Conservation (phyloP, 2,888 invertebrate genomes). For the Dyspetes luteomarginatus region DNA sequence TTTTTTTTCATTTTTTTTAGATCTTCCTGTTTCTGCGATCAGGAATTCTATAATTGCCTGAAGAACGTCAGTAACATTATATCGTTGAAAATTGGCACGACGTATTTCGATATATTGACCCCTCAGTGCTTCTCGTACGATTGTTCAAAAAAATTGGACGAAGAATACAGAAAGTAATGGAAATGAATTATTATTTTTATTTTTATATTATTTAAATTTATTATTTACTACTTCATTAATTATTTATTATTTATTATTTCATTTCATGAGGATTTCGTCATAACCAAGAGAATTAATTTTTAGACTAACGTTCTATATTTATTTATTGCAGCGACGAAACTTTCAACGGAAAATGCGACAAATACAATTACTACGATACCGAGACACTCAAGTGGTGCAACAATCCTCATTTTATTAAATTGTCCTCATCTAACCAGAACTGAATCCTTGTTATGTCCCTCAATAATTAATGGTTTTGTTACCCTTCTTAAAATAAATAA, state of each 20-base stretch:
- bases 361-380: slow-evolving; percentile 84
- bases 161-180: slow-evolving; percentile 68
- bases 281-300: too few species aligned
- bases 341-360: slow-evolving; percentile 83
- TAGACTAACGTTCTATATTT: neutral
- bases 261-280: neutral
- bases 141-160: slow-evolving; percentile 70
- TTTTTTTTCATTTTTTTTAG: slow-evolving; percentile 83
- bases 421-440: neutral
- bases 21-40: slow-evolving; percentile 89
- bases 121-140: slow-evolving; percentile 88
- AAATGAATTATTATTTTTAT: slow-evolving; percentile 66
- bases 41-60: slow-evolving; percentile 88
- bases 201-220: neutral
- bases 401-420: slow-evolving; percentile 74
- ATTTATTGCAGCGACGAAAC: slow-evolving; percentile 47
- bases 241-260: neutral
- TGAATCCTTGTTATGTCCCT: neutral
- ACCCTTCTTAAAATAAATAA: neutral
- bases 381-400: slow-evolving; percentile 87
- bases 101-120: slow-evolving; percentile 90
- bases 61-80: slow-evolving; percentile 85
- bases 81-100: slow-evolving; percentile 87
- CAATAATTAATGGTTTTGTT: neutral
- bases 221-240: too few species aligned